Conservation (phyloP, 2,113 vertebrate species). For the Aldabrachelys gigantea region DNA sequence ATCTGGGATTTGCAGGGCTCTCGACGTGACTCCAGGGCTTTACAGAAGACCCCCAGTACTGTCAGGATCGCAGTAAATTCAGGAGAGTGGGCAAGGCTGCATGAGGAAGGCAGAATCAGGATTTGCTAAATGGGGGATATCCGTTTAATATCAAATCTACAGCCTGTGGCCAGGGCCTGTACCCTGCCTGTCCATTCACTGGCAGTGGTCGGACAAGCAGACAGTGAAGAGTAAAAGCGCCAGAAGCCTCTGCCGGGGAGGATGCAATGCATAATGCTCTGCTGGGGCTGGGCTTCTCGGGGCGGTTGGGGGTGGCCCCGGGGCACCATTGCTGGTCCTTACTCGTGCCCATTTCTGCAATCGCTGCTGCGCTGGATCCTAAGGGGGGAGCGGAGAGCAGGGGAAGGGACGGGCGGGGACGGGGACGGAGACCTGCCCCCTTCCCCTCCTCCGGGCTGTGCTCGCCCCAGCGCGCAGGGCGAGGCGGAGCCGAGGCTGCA, state of each 20-base stretch:
- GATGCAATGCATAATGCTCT: too few relatives aligned
- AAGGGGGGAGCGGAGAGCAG: neutral
- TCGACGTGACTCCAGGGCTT: neutral
- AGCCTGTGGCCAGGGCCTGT: neutral
- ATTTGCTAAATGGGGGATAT: neutral
- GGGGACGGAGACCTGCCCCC: too few relatives aligned
- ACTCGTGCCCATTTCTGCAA: neutral
- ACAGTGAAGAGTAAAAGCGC: too few relatives aligned
- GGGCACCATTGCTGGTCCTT: too few relatives aligned
- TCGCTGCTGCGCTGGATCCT: neutral
- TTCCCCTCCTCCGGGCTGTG: neutral
- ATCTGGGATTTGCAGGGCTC: too few relatives aligned
- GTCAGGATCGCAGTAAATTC: neutral
- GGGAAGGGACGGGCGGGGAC: neutral
- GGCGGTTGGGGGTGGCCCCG: too few relatives aligned
- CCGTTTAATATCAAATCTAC: neutral
- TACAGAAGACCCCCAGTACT: neutral
- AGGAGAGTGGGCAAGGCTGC: too few relatives aligned
- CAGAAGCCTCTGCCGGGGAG: too few relatives aligned
- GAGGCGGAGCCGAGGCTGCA: too few relatives aligned
- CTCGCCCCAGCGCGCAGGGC: neutral
- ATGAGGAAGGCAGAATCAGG: neutral
- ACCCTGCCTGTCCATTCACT: too few relatives aligned
- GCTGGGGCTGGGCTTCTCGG: neutral
- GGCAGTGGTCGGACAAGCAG: too few relatives aligned